Base-by-base conservation (phyloP, 2,888 invertebrate species). In the Dynastes maya region DNA sequence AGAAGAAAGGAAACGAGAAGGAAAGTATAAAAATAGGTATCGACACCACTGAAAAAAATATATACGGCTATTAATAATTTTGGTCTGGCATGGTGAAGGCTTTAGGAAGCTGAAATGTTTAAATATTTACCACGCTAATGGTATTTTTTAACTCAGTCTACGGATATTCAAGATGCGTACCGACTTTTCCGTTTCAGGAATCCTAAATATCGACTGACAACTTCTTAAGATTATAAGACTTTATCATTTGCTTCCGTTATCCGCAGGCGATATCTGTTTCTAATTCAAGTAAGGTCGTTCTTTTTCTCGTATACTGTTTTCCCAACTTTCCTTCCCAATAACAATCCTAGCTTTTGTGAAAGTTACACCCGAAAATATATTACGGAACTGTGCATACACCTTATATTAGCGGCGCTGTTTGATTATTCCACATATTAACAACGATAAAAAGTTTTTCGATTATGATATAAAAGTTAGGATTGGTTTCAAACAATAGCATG, bases 211-310 rank as follows among this genome's bases (percentile, higher is more conserved):
- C 58, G 16, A 37, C 58, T 55, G n/a, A 55, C 76, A 76, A 67
- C 76, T 76, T 67, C 67, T 49, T 67, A 67, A 67, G 53, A 76
- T 67, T 58, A 53, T 76, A 68, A 76, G 49, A 67, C 76, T 67
- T 76, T 27, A 72, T 76, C 76, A 76, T 67, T 67, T 55, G 76
- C 67, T 76, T 67, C 58, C 29, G 76, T 67, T 67, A 55, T 76
- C 76, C 13, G 16, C 67, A 49, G 32, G 67, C 3, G 29, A 58
- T 67, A 55, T 76, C 40, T 76, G 51, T 67, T 76, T 65, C 55
- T 65, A 74, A 76, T 67, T 67, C 65, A 76, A 32, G 22, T 37
- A 37, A 22, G n/a, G 58, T 74, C 58, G 61, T 63, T 63, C 22
- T 29, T 29, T 76, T 76, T 74, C 74, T 22, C 22, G 11, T 32